These are phyloP conservation scores for Pelusios castaneus DNA, from an alignment of 2,113 vertebrate species.

Conservation along the genomic window DNA sequence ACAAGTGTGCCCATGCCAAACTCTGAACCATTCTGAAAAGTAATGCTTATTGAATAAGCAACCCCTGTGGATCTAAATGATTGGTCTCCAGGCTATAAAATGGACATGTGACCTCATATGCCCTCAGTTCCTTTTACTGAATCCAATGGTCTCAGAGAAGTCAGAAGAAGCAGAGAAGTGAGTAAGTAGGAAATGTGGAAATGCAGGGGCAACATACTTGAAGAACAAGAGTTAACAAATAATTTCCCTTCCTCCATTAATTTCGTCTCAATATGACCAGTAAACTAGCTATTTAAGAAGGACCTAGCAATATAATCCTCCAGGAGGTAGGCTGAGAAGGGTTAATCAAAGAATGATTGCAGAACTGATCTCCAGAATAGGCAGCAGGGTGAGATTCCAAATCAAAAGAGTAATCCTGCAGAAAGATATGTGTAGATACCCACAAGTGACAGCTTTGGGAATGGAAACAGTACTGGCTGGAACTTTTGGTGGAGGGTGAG, in stretches of 20 bases:
- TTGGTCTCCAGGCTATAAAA: background rate
- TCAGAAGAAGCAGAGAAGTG: background rate
- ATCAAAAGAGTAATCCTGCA: background rate
- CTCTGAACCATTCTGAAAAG: background rate
- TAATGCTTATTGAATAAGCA: background rate
- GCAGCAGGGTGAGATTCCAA: background rate
- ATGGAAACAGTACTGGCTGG: background rate
- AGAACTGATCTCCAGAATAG: background rate
- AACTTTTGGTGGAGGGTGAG: background rate
- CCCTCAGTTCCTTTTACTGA: background rate
- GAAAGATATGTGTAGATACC: background rate
- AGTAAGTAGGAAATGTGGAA: background rate
- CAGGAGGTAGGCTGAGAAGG: background rate
- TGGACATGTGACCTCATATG: background rate
- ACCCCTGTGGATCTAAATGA: background rate
- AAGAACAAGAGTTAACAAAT: background rate
- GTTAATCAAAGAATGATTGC: background rate
- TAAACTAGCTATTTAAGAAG: background rate
- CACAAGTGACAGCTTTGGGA: background rate
- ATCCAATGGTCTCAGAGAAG: background rate
- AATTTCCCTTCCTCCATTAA: background rate
- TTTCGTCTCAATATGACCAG: background rate
- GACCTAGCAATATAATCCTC: background rate
- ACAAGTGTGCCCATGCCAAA: background rate
- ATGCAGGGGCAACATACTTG: background rate